Base-by-base conservation (phyloP, 1,140 invertebrate genomes). In the Micrasema minimum region DNA sequence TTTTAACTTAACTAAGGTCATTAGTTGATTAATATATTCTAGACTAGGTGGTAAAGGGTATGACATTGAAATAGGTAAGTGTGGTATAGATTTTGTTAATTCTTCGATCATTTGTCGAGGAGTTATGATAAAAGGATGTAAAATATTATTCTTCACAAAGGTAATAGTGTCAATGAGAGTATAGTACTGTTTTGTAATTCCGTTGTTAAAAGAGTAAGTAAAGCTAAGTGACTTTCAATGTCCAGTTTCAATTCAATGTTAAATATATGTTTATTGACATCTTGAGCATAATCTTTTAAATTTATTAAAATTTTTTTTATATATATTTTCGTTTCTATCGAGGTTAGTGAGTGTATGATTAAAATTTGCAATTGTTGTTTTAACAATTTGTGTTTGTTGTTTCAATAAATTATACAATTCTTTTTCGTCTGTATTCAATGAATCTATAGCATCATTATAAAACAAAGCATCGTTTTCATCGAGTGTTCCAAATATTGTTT, bases 81-180 rank as follows among this genome's bases (percentile, higher is more conserved):
- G 16, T 14, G 43, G 43, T 14, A 45, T 45, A 14, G n/a, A 45
- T 45, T 45, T 45, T n/a, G 43, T 45, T 45, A 45, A 16, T 16
- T 45, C 43, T 14, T 14, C 16, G 16, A 16, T 14, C 16, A 45
- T 14, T 45, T 14, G 43, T n/a, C 16, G n/a, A 43, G 41, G 41
- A 43, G 11, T 43, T 43, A 43, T 43, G 14, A 43, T 43, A 12
- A 43, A 43, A n/a, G 41, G 41, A 43, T 43, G 41, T 43, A 43
- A 43, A n/a, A 43, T 43, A 43, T 43, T 43, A 16, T 16, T 16
- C 11, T 43, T 43, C 2, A 43, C 41, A 43, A 43, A 43, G 10
- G 14, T n/a, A n/a, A 43, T 43, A n/a, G 41, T 16, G 41, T 43
- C 41, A 16, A 43, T 43, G 41, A 43, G 41, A n/a, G 3, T 43